These are phyloP conservation scores for Palythoa grandiflora DNA, from an alignment of 92 coral and sea anemone species.

Conservation along the genomic window DNA sequence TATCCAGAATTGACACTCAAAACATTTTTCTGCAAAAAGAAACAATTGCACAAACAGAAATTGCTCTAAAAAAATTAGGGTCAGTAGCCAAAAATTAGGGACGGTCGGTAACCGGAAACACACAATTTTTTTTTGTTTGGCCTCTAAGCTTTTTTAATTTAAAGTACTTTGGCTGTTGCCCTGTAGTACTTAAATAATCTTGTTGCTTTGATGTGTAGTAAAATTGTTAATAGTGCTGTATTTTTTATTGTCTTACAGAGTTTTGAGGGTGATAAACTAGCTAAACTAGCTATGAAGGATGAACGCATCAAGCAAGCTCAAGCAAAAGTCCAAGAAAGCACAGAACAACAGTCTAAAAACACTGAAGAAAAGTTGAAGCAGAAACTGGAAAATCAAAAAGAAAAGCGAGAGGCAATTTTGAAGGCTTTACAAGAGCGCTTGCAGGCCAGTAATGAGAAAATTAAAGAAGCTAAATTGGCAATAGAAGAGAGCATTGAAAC, in stretches of 20 bases:
- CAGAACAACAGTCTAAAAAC: slow-evolving; percentile 77
- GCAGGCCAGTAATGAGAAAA: slow-evolving; percentile 88
- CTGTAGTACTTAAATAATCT: neutral
- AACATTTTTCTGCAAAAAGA: no score
- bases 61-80: no score
- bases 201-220: neutral
- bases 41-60: no score
- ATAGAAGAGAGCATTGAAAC: slow-evolving; percentile 68
- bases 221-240: neutral
- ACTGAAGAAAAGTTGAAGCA: slow-evolving; percentile 85
- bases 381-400: slow-evolving; percentile 79
- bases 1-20: no score
- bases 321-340: slow-evolving; percentile 54
- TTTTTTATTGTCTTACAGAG: slow-evolving; percentile 48
- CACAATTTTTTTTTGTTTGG: no score
- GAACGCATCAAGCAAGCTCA: slow-evolving; percentile 80
- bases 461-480: slow-evolving; percentile 79
- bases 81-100: no score
- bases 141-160: neutral
- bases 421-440: slow-evolving; percentile 78
- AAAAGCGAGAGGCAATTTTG: slow-evolving; percentile 81
- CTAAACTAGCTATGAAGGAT: slow-evolving; percentile 69
- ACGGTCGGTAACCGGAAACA: no score
- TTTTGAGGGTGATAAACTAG: slow-evolving; percentile 58
- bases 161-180: neutral